Evolutionary conservation across 2,797 vertebrate species (phyloP), one percentile per base, ranked within the genome.

Genomic region (Enteromius thamalakanensis): DNA sequence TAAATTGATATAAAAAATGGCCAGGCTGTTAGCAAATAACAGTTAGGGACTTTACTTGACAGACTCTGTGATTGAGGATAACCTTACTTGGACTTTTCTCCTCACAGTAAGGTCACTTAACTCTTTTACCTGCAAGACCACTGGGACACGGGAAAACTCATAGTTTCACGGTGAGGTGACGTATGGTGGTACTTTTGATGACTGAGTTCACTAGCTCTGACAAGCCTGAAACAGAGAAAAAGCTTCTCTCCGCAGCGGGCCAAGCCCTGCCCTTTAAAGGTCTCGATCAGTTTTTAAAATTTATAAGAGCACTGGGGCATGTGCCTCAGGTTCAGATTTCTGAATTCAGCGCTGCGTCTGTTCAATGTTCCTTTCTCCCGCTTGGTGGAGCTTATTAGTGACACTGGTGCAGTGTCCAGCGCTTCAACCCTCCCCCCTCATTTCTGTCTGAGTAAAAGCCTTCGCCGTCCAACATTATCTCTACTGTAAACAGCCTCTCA

Each of bases 321-420:
- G 84, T 14, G 83, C 77, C 72, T 80, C 76, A 51, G 82, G 49
- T 84, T 87, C 84, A 86, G 68, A 87, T 86, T 84, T 80, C 76
- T 84, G 81, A 82, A 82, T 85, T 75, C 69, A 51, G 42, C 49
- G 19, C 78, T 42, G 85, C 45, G 29, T 82, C 72, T 77, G 32
- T 67, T 80, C 90, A 89, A 86, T 90, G 88, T 90, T 90, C 89
- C 88, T 90, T 90, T 89, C 85, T 92, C 89, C 91, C 79, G 84
- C 92, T 91, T 91, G 91, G 90, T 86, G 71, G 90, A 92, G 90
- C 91, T 94, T 92, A 93, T 93, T 92, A 92, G 91, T 91, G 91
- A 90, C 89, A 90, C 87, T 88, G 91, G 62, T 85, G 74, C 72
- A 89, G 88, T 90, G 89, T 90, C 89, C 91, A 88, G 89, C 86